These are phyloP conservation scores for Samia ricini DNA, from an alignment of 1,140 invertebrate genomes.

Conservation along the genomic window DNA sequence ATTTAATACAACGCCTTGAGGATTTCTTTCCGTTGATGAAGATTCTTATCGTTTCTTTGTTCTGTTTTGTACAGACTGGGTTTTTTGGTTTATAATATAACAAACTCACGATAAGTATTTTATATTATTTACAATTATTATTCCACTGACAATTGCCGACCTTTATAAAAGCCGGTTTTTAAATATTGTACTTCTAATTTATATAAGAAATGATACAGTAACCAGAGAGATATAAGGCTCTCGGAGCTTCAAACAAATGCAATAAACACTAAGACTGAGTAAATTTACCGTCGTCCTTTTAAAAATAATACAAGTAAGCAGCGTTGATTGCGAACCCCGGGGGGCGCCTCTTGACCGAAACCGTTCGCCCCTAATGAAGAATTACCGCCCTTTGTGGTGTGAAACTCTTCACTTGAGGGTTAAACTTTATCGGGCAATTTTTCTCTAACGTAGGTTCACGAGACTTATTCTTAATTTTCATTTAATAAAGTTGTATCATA, in stretches of 20 bases:
- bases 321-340: constrained; percentile 64
- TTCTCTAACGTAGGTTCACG: not conserved
- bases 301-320: constrained; percentile 59
- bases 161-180: too few relatives aligned
- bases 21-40: too few relatives aligned
- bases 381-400: constrained; percentile 64
- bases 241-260: not conserved
- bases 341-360: constrained; percentile 63
- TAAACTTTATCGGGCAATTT: not conserved
- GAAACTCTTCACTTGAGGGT: constrained; percentile 29
- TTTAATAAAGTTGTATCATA: too few relatives aligned
- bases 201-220: too few relatives aligned
- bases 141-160: too few relatives aligned
- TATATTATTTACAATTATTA: too few relatives aligned
- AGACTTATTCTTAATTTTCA: not conserved
- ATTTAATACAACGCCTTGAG: too few relatives aligned
- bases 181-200: too few relatives aligned
- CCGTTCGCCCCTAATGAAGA: constrained; percentile 61
- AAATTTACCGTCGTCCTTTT: constrained; percentile 26
- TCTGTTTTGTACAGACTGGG: too few relatives aligned
- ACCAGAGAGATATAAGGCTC: not conserved
- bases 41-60: too few relatives aligned
- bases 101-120: too few relatives aligned
- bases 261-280: not conserved
- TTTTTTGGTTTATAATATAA: too few relatives aligned